Evolutionary conservation across 2,888 invertebrate genomes (phyloP).

Genomic region (Ectropis crepuscularia): DNA sequence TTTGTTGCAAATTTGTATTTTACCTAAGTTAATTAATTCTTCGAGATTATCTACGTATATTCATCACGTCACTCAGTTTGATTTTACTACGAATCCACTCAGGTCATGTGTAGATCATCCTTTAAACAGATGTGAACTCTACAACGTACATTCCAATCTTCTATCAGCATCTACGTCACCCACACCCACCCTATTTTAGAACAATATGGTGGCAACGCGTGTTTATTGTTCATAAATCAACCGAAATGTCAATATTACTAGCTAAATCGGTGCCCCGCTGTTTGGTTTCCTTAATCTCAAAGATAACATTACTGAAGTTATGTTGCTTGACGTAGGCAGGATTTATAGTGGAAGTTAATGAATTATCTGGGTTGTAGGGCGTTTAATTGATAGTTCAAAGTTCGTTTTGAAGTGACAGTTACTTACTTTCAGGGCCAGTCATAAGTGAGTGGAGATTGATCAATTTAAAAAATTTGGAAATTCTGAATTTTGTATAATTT

Average conservation of each 20-base stretch:
- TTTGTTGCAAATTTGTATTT: no score
- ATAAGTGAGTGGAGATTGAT: no score
- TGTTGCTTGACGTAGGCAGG: constrained; percentile 36
- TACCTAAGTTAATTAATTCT: no score
- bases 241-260: constrained; percentile 66
- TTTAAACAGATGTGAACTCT: background rate
- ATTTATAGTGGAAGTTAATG: constrained; percentile 42
- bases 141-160: constrained; percentile 5
- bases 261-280: constrained; percentile 56
- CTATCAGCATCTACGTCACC: constrained; percentile 6
- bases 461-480: no score
- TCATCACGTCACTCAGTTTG: no score
- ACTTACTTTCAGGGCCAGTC: background rate
- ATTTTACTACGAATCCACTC: no score
- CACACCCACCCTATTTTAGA: constrained; percentile 48
- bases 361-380: constrained; percentile 33
- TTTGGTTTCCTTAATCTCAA: constrained; percentile 43
- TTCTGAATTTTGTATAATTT: no score
- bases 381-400: constrained; percentile 21
- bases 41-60: no score
- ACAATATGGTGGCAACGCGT: constrained; percentile 60
- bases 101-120: no score
- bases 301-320: constrained; percentile 53
- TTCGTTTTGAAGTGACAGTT: constrained; percentile 3
- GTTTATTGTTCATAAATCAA: constrained; percentile 77